Base-by-base conservation (phyloP, 1,140 invertebrate genomes). In the Pseudomyrmex concolor region DNA sequence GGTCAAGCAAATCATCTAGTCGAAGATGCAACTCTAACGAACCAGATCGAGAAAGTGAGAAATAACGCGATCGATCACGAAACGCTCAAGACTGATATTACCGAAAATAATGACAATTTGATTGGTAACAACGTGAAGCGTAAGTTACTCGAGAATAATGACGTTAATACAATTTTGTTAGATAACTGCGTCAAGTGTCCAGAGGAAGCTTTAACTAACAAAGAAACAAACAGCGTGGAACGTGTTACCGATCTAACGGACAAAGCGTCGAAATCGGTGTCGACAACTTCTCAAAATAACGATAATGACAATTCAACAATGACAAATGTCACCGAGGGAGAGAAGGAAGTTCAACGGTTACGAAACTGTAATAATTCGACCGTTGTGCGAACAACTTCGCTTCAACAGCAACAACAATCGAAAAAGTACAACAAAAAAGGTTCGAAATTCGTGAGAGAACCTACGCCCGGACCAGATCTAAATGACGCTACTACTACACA, bases 391-490 rank as follows among this genome's bases (percentile, higher is more conserved):
- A 19, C 80, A 77, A 17, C 71, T 5, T 43, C n/a, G 17, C 57
- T 19, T 22, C 57, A 17, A 63, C 25, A 63, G 12, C 72, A 4
- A 48, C 72, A 1, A 34, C 34, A 34, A 5, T 62, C 89, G 19
- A 86, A 85, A 1, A 93, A 93, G 54, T 93, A 92, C 70, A 92
- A 73, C 8, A 80, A 80, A 2, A 92, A 92, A 25, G 87, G 87
- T 48, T 45, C 72, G 2, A 94, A 93, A 68, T 93, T 92, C 25
- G 90, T 92, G 2, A 81, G 93, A 1, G 93, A 94, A 62, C 67
- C 91, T 8, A 94, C 93, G 0, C 92, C 93, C 0, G 93, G 90
- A 0, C 92, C 92, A 0, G 91, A 93, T 45, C 70, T 92, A 0
- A 84, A 89, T 48, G 64, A 13, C 10, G 15, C 25, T 25, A 34